These are phyloP conservation scores for Meles meles DNA, from an alignment of 2,113 vertebrate genomes.

Conservation along the genomic window DNA sequence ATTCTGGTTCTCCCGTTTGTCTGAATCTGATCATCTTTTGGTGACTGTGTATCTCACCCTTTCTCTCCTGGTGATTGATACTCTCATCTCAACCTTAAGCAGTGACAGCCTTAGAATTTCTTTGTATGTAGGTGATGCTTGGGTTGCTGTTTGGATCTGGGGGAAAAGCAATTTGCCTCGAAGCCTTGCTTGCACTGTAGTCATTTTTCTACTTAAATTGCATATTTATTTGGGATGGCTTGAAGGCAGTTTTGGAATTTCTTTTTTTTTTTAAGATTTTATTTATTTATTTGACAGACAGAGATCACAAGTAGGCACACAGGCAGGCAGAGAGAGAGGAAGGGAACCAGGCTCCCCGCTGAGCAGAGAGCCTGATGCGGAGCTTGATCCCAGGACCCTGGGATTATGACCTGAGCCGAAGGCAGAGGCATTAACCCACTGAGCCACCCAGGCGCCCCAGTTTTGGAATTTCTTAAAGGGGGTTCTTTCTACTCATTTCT, in stretches of 20 bases:
- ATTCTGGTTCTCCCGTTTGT: not conserved
- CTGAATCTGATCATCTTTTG: not conserved
- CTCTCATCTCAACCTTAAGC: not conserved
- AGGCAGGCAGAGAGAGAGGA: too few species aligned
- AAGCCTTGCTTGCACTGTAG: not conserved
- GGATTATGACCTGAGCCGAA: too few species aligned
- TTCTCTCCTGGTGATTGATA: conserved; percentile 8
- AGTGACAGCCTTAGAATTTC: conserved; percentile 15
- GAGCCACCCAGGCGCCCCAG: too few species aligned
- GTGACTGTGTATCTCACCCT: not conserved
- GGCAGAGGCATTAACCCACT: too few species aligned
- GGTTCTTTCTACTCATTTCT: not conserved
- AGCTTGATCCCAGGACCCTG: too few species aligned
- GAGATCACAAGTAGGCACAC: too few species aligned
- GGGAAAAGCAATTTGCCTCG: not conserved
- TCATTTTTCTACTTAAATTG: conserved; percentile 13
- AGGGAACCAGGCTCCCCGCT: too few species aligned
- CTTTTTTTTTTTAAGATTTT: too few species aligned
- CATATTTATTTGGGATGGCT: conserved; percentile 11
- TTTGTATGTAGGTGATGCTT: not conserved
- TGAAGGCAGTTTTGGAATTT: conserved; percentile 9
- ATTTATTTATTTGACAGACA: too few species aligned
- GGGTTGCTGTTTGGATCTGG: not conserved
- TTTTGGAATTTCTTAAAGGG: conserved; percentile 5
- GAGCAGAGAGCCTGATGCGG: too few species aligned